These are phyloP conservation scores for Opisthograptis luteolata DNA, from an alignment of 2,888 invertebrate genomes.

Conservation along the genomic window DNA sequence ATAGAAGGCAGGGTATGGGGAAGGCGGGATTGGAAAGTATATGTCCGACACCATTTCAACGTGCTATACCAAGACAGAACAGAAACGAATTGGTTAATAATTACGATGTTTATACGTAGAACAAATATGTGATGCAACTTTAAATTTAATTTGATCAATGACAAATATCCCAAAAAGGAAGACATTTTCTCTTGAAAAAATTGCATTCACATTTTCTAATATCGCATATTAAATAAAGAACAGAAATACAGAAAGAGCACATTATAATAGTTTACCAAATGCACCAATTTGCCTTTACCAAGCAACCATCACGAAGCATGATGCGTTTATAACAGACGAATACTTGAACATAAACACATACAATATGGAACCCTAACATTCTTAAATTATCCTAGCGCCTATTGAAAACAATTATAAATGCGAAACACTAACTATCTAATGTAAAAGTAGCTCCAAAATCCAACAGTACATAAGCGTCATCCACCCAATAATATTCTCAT, in stretches of 20 bases:
- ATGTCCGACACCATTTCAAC: constrained; percentile 91
- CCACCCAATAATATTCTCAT: no score
- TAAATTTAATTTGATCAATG: no score
- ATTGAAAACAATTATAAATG: background rate
- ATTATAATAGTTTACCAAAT: constrained; percentile 64
- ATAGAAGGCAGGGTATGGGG: constrained; percentile 75
- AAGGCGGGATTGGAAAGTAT: constrained; percentile 85
- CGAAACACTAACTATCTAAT: background rate
- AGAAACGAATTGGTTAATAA: constrained; percentile 80
- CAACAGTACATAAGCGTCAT: no score
- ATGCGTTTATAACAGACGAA: constrained; percentile 56
- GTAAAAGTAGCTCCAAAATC: background rate
- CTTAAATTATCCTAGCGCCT: background rate
- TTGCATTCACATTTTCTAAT: constrained; percentile 42
- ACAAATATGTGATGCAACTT: constrained; percentile 42
- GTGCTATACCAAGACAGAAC: constrained; percentile 86
- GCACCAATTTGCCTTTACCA: constrained; percentile 68
- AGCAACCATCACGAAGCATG: constrained; percentile 69
- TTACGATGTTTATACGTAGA: constrained; percentile 39
- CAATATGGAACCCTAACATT: background rate
- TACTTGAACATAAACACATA: constrained; percentile 34
- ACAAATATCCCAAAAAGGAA: background rate
- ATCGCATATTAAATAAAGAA: constrained; percentile 40
- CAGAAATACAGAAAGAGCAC: constrained; percentile 46
- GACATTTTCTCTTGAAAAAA: constrained; percentile 2